These are phyloP conservation scores for Tachina grossa DNA, from an alignment of 2,888 invertebrate genomes.

Conservation along the genomic window DNA sequence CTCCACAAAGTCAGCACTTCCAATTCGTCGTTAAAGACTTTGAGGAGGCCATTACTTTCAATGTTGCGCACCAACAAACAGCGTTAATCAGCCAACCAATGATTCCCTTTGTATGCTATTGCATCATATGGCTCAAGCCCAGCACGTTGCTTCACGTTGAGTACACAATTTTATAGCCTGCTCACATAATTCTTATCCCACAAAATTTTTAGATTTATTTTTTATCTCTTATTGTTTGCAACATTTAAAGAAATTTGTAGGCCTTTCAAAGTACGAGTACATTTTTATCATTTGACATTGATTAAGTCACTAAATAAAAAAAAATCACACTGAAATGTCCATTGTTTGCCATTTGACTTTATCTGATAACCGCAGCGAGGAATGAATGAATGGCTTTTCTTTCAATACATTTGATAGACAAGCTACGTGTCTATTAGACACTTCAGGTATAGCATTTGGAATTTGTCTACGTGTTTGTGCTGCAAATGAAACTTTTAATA, in stretches of 20 bases:
- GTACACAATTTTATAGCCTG: background rate
- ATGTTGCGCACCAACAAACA: too few relatives aligned
- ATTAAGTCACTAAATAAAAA: slow-evolving; percentile 20
- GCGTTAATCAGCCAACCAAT: too few relatives aligned
- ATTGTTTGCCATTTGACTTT: slow-evolving; percentile 51
- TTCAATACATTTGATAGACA: background rate
- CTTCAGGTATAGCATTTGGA: background rate
- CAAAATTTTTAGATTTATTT: background rate
- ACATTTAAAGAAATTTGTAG: background rate
- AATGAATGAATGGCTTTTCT: background rate
- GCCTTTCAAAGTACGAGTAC: background rate
- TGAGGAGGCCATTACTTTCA: too few relatives aligned
- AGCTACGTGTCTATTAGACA: slow-evolving; percentile 11
- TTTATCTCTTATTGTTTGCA: background rate
- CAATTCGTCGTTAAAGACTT: too few relatives aligned
- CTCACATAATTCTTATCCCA: background rate
- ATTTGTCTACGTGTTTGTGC: slow-evolving; percentile 7
- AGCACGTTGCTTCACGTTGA: background rate
- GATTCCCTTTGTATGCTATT: too few relatives aligned
- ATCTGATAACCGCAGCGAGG: slow-evolving; percentile 9
- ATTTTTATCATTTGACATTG: slow-evolving; percentile 20
- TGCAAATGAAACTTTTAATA: background rate
- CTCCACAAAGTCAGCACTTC: too few relatives aligned
- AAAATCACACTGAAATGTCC: slow-evolving; percentile 22
- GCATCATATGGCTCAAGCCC: too few relatives aligned